phyloP scores from a whole-genome alignment of 2,113 vertebrate genomes.

The Corythornis cristatus region DNA sequence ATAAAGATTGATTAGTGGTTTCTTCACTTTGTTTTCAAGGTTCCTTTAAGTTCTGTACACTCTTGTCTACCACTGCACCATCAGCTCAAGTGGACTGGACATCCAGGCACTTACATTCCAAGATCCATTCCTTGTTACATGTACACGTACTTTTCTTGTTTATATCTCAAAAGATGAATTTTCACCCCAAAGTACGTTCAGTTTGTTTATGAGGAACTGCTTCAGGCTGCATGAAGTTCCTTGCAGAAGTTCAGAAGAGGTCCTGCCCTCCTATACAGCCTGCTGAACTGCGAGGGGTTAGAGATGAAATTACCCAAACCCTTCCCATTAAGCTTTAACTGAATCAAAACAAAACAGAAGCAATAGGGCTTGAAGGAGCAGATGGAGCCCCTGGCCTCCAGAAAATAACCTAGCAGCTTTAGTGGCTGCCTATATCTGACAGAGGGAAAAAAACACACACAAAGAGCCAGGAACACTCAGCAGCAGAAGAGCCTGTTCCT shows the following conservation, averaged over 20 bases:
- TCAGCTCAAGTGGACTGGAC: background rate
- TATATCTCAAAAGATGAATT: background rate
- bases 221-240: background rate
- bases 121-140: background rate
- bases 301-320: background rate
- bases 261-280: background rate
- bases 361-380: background rate
- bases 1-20: background rate
- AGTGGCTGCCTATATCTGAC: background rate
- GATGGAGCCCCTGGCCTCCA: background rate
- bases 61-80: background rate
- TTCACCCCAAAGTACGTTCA: background rate
- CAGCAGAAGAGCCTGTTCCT: background rate
- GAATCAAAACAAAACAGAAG: background rate
- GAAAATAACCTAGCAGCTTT: background rate
- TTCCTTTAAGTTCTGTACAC: background rate
- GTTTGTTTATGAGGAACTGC: slow-evolving; percentile 8
- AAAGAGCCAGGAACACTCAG: background rate
- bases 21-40: background rate
- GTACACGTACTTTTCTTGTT: background rate
- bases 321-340: background rate
- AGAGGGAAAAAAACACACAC: background rate
- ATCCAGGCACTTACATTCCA: background rate
- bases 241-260: background rate
- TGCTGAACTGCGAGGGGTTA: background rate